These are phyloP conservation scores for Lepilemur septentrionalis DNA, from an alignment of 2,797 vertebrate species.

Conservation along the genomic window DNA sequence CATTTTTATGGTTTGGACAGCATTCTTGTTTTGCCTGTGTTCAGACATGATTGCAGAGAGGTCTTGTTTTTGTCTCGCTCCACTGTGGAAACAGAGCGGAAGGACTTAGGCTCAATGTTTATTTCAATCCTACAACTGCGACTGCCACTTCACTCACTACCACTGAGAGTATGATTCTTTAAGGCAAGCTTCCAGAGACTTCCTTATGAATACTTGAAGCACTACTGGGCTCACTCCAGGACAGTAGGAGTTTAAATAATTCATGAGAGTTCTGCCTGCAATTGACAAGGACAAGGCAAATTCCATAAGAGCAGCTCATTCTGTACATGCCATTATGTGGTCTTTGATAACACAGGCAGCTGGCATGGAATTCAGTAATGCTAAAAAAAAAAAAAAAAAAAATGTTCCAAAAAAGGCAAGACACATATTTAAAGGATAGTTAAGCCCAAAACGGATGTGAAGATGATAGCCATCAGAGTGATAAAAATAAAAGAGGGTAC, in stretches of 20 bases:
- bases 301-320: slow-evolving; percentile 24
- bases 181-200: not conserved
- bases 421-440: slow-evolving; percentile 50
- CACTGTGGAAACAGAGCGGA: not conserved
- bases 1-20: not conserved
- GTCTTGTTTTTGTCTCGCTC: not conserved
- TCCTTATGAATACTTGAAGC: slow-evolving; percentile 42
- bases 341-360: slow-evolving; percentile 40
- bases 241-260: slow-evolving; percentile 54
- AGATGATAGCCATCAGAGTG: not conserved
- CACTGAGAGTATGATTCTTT: not conserved
- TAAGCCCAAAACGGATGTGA: slow-evolving; percentile 24
- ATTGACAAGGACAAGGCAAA: slow-evolving; percentile 45
- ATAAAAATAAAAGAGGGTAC: slow-evolving; percentile 18
- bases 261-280: slow-evolving; percentile 29
- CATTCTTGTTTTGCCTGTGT: not conserved
- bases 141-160: not conserved
- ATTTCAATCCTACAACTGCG: not conserved
- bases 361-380: not conserved
- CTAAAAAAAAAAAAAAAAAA: not conserved
- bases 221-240: slow-evolving; percentile 7
- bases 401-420: not conserved
- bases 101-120: not conserved
- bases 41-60: not conserved
- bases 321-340: not conserved